phyloP scores from a whole-genome alignment of 2,797 vertebrate genomes.

The Ispidina lecontei region DNA sequence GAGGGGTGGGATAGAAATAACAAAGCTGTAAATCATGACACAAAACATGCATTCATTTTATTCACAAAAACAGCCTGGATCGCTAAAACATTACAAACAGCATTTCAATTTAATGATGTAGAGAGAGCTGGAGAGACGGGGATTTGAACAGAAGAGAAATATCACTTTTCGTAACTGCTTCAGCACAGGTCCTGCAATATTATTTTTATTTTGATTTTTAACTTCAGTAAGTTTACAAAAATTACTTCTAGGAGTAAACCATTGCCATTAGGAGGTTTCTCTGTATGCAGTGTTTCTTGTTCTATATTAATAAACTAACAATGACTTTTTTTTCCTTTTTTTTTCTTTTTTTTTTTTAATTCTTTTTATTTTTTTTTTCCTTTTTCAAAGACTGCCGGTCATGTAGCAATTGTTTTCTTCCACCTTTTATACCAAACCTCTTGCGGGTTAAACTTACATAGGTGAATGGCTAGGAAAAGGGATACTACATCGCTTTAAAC shows the following conservation, averaged over 20 bases:
- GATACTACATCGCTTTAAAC: constrained; percentile 82
- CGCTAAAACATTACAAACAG: constrained; percentile 99
- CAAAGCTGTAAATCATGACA: constrained; percentile 80
- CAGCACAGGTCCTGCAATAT: constrained; percentile 72
- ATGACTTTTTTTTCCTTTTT: not conserved
- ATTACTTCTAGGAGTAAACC: constrained; percentile 75
- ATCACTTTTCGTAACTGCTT: constrained; percentile 63
- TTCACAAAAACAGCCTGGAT: constrained; percentile 99
- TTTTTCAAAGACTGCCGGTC: constrained; percentile 46
- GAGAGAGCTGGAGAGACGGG: constrained; percentile 68
- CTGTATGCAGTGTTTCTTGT: constrained; percentile 57
- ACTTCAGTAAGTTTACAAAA: constrained; percentile 72
- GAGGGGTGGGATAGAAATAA: constrained; percentile 70
- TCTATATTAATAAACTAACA: constrained; percentile 71
- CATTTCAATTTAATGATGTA: constrained; percentile 85
- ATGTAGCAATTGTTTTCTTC: constrained; percentile 60
- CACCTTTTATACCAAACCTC: constrained; percentile 49
- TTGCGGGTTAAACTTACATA: constrained; percentile 56
- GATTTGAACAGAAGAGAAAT: constrained; percentile 76
- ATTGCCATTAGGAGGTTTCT: constrained; percentile 59
- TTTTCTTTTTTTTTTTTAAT: not conserved
- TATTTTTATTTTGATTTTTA: constrained; percentile 66
- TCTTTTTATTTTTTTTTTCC: constrained; percentile 10
- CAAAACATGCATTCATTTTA: constrained; percentile 99
- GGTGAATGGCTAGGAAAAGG: constrained; percentile 76